These are phyloP conservation scores for Dicrostonyx torquatus DNA, from an alignment of 2,797 vertebrate genomes.

Conservation along the genomic window DNA sequence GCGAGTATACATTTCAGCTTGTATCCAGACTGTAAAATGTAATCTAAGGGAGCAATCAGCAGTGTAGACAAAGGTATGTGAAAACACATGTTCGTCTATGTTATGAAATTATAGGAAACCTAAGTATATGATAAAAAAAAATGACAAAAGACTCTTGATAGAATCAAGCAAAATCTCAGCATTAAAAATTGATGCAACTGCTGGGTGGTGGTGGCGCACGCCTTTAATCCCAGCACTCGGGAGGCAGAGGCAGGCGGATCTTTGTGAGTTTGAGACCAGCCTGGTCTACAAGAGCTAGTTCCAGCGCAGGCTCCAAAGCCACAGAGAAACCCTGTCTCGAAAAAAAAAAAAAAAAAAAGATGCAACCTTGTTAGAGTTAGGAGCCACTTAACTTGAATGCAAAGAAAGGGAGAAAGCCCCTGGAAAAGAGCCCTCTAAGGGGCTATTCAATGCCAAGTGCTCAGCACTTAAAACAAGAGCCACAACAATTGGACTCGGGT, in stretches of 20 bases:
- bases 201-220: too few relatives aligned
- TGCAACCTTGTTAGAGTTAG: background rate
- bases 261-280: too few relatives aligned
- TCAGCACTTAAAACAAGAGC: background rate
- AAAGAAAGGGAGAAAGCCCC: too few relatives aligned
- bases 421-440: background rate
- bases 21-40: conserved; percentile 12
- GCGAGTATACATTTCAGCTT: background rate
- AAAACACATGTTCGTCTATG: background rate
- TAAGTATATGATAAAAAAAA: background rate
- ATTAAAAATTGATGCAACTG: background rate
- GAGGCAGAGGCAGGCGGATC: too few relatives aligned
- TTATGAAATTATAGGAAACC: background rate
- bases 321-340: too few relatives aligned
- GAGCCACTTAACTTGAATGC: background rate
- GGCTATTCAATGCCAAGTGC: background rate
- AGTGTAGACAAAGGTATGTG: background rate
- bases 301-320: too few relatives aligned
- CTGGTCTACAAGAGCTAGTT: too few relatives aligned
- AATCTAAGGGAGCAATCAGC: background rate
- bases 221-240: too few relatives aligned
- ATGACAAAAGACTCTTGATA: background rate
- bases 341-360: too few relatives aligned
- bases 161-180: background rate
- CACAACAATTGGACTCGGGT: background rate